phyloP scores from a whole-genome alignment of 2,113 vertebrate species.

The Actenoides hombroni region DNA sequence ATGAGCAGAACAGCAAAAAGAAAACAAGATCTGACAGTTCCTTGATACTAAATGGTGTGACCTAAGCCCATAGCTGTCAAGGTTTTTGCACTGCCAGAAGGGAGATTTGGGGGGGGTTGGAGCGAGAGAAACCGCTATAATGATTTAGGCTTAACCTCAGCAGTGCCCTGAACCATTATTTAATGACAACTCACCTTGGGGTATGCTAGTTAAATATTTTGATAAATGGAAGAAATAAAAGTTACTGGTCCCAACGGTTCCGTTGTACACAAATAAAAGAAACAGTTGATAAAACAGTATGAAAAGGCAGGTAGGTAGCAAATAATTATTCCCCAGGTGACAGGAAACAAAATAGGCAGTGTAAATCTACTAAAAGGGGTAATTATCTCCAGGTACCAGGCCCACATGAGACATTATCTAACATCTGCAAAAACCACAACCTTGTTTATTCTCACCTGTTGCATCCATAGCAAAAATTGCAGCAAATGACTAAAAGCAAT shows the following conservation, averaged over 20 bases:
- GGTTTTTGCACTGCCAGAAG: slow-evolving; percentile 51
- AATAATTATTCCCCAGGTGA: slow-evolving; percentile 28
- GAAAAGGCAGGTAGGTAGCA: not conserved
- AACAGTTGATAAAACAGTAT: slow-evolving; percentile 38
- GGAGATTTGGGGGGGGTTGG: slow-evolving; percentile 32
- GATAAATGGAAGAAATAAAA: slow-evolving; percentile 48
- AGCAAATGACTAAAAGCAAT: not conserved
- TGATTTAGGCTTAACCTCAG: slow-evolving; percentile 57
- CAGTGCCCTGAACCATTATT: slow-evolving; percentile 19
- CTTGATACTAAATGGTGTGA: slow-evolving; percentile 58
- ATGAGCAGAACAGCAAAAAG: slow-evolving; percentile 57
- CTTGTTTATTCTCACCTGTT: not conserved
- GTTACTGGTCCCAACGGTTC: slow-evolving; percentile 4
- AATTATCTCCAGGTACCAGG: slow-evolving; percentile 30
- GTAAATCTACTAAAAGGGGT: slow-evolving; percentile 15
- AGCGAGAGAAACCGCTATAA: slow-evolving; percentile 43
- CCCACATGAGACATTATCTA: not conserved
- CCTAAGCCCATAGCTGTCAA: slow-evolving; percentile 55
- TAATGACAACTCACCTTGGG: slow-evolving; percentile 25
- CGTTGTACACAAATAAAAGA: slow-evolving; percentile 29
- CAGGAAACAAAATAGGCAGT: not conserved
- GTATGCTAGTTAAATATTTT: slow-evolving; percentile 51
- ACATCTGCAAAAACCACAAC: not conserved
- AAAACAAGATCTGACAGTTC: slow-evolving; percentile 58
- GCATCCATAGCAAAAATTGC: not conserved